Base-by-base conservation (phyloP, 2,113 vertebrate species). In the Pundamilia nyererei region DNA sequence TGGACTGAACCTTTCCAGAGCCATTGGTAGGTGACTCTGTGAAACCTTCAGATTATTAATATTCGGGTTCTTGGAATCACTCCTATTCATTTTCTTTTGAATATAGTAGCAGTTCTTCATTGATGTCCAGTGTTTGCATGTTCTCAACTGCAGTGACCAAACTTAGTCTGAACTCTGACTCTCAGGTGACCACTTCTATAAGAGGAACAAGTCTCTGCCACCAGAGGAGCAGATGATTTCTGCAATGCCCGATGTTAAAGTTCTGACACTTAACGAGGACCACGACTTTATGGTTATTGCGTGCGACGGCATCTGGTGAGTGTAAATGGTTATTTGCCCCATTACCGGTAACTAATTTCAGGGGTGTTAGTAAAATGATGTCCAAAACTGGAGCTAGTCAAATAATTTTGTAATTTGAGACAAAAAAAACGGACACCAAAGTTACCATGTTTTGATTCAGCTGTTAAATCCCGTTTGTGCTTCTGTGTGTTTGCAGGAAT, bases 201-300 rank as follows among this genome's bases (percentile, higher is more conserved):
- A 99, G 94, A 96, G 98, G 90, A 99, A 99, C 96, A 98, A 97
- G 95, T 96, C 96, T 80, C 96, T 99, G 54, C 97, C 98, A 10
- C 97, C 99, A 0, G 98, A 99, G 82, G 98, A 99, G 87, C 99
- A 99, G 95, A 99, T 99, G 99, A 99, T 99, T 90, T 99, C 99
- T 15, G 97, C 98, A 5, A 93, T 99, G 95, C 99, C 99, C 0
- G 99, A 99, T 55, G 97, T 99, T 91, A 99, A 99, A 93, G 97
- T 98, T 87, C 93, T 99, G 95, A 98, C 98, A 10, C 97, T 99
- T 86, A 99, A 97, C 0, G 97, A 98, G 0, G 97, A 99, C 42
- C 97, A 99, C 0, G 98, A 99, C 86, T 99, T 99, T 92, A 99
- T 99, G 99, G 98, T 99, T 92, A 98, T 99, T 26, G 99, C 99